A percentile compares a stretch with the other conserved stretches of the same genome.
These are phyloP conservation scores for Epinephelus lanceolatus DNA, from an alignment of 2,113 vertebrate genomes.

Conservation along the genomic window DNA sequence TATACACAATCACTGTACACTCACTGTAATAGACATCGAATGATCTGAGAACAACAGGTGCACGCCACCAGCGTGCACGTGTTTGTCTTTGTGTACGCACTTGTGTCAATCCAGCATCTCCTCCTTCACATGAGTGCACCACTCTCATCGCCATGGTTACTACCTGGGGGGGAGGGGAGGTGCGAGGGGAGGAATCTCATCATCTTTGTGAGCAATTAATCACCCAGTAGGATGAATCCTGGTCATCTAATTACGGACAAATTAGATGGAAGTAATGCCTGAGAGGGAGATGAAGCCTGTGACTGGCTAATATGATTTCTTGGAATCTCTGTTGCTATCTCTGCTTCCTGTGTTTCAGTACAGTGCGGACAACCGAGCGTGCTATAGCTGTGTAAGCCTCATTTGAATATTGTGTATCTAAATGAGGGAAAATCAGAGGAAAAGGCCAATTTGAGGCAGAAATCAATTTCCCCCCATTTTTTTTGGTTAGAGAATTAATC, in stretches of 20 bases:
- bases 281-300: conserved; percentile 34
- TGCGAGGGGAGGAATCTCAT: neutral
- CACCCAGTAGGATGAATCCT: conserved; percentile 69
- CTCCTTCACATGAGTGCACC: conserved; percentile 16
- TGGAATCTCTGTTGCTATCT: conserved; percentile 7
- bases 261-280: conserved; percentile 67
- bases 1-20: neutral
- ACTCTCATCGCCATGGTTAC: conserved; percentile 65
- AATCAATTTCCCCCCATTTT: neutral
- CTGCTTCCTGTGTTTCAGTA: conserved; percentile 6
- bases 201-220: conserved; percentile 68
- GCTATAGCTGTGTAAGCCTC: neutral
- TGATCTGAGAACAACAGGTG: neutral
- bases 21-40: neutral
- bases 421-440: neutral
- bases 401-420: neutral
- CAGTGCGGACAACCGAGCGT: neutral
- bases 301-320: conserved; percentile 26
- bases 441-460: neutral
- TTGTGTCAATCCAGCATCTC: neutral
- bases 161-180: neutral
- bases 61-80: neutral
- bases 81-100: neutral
- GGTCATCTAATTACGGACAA: conserved; percentile 73
- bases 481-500: neutral